A percentile compares a stretch with the other conserved stretches of the same genome.
Evolutionary conservation across 2,113 vertebrate species (phyloP).

Genomic region (Abramis brama): DNA sequence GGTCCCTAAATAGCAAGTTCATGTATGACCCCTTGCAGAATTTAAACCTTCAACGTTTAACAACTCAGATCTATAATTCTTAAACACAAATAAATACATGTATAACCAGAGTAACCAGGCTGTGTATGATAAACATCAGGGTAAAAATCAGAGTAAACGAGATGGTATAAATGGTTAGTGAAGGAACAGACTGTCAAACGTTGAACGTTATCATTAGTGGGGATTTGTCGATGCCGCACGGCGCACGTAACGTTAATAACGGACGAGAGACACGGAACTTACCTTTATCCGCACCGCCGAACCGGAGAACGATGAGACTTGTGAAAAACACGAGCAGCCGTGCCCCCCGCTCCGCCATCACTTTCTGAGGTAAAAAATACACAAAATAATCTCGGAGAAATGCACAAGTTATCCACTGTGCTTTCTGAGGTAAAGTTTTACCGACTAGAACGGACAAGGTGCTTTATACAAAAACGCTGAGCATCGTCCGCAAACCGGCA

Average conservation of each 20-base stretch:
- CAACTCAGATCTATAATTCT: background rate
- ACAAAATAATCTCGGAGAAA: slow-evolving; percentile 63
- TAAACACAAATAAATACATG: background rate
- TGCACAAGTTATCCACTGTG: slow-evolving; percentile 27
- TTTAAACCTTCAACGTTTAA: background rate
- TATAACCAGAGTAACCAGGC: background rate
- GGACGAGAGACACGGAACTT: slow-evolving; percentile 42
- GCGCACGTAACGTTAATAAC: background rate
- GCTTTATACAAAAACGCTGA: background rate
- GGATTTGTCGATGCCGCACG: background rate
- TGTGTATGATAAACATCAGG: background rate
- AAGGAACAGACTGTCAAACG: background rate
- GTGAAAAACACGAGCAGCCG: slow-evolving; percentile 76
- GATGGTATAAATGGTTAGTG: background rate
- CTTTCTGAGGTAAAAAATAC: slow-evolving; percentile 73
- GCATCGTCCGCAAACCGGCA: slow-evolving; percentile 5
- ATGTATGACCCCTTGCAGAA: background rate
- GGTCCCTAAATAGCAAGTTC: background rate
- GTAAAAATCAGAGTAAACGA: background rate
- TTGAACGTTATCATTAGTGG: background rate
- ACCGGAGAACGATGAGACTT: slow-evolving; percentile 72
- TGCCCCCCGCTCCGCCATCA: slow-evolving; percentile 82
- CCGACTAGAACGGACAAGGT: background rate
- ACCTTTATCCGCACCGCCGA: slow-evolving; percentile 75
- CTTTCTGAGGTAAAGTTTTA: slow-evolving; percentile 35